Evolutionary conservation across 2,797 vertebrate species (phyloP), one percentile per base, ranked within the genome.

Genomic region (Atherinosoma microstoma): DNA sequence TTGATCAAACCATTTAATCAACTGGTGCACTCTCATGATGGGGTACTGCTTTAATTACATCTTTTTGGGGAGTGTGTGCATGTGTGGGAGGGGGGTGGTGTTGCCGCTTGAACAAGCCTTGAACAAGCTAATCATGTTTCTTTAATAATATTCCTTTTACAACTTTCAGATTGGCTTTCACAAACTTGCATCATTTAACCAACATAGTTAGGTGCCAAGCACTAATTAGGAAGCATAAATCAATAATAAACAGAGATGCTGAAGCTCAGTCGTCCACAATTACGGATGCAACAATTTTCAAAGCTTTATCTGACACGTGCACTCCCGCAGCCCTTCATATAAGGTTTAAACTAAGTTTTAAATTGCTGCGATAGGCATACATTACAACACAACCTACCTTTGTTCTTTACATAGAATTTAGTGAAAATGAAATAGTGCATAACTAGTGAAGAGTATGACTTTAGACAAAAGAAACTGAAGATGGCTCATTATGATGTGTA

Each of bases 171-270:
- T 73, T 76, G 77, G 76, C 87, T 90, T 92, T 90, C 89, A 83
- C 80, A 71, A 72, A 67, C 70, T 90, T 90, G 71, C 87, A 85
- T 91, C 84, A 90, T 76, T 86, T 87, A 85, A 71, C 64, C 64
- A 75, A 78, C 76, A 70, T 38, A 60, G 79, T 76, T 75, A 62
- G 57, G 75, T 76, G 82, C 59, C 70, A 54, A 74, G 68, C 6
- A 3, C 85, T 91, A 91, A 93, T 87, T 85, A 89, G 76, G 75
- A 60, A 69, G 76, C 66, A 79, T 84, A 64, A 84, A 89, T 88
- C 87, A 89, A 88, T 85, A 78, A 88, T 82, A 83, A 92, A 84
- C 82, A 79, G 70, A 67, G 64, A 79, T 16, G 22, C 58, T 60
- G 29, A 20, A 47, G 74, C 75, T 54, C 64, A 63, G 54, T 45